Conservation (phyloP, 1,140 invertebrate genomes). For the Matsumurasca onukii region DNA sequence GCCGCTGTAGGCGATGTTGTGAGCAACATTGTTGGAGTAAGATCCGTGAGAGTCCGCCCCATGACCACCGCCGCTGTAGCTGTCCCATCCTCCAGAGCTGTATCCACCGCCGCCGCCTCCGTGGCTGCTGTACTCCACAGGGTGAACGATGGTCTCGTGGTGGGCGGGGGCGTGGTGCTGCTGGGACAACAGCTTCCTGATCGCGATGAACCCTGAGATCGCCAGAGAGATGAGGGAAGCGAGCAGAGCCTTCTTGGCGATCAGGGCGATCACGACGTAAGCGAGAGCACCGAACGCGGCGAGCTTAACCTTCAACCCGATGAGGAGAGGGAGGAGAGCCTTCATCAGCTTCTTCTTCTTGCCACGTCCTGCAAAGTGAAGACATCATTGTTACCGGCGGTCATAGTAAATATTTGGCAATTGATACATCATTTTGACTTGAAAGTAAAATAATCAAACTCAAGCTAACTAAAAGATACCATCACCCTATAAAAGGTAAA, state of each 20-base stretch:
- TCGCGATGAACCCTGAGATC: slow-evolving; percentile 59
- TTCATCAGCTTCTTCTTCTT: slow-evolving; percentile 61
- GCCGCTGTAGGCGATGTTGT: slow-evolving; percentile 44
- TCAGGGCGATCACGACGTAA: slow-evolving; percentile 59
- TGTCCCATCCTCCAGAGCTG: slow-evolving; percentile 39
- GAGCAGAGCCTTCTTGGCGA: slow-evolving; percentile 67
- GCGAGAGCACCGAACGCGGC: slow-evolving; percentile 55
- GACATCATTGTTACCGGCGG: too few species aligned
- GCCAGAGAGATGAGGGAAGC: slow-evolving; percentile 61
- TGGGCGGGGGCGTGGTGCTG: slow-evolving; percentile 42
- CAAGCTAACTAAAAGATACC: too few species aligned
- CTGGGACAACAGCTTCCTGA: slow-evolving; percentile 52
- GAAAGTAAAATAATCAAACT: too few species aligned
- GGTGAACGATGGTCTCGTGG: slow-evolving; percentile 38
- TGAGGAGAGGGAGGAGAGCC: slow-evolving; percentile 57
- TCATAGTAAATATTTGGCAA: too few species aligned
- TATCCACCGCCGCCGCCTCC: slow-evolving; percentile 36
- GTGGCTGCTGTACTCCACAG: slow-evolving; percentile 35
- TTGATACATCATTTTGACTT: too few species aligned
- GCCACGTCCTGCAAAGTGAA: slow-evolving; percentile 55
- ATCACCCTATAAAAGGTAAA: too few species aligned
- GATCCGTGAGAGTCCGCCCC: slow-evolving; percentile 45
- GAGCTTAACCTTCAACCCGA: slow-evolving; percentile 61
- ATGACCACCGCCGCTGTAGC: slow-evolving; percentile 39
- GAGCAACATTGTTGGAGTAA: slow-evolving; percentile 44